These are phyloP conservation scores for Rhagoletis pomonella DNA, from an alignment of 1,140 invertebrate genomes.

Conservation along the genomic window DNA sequence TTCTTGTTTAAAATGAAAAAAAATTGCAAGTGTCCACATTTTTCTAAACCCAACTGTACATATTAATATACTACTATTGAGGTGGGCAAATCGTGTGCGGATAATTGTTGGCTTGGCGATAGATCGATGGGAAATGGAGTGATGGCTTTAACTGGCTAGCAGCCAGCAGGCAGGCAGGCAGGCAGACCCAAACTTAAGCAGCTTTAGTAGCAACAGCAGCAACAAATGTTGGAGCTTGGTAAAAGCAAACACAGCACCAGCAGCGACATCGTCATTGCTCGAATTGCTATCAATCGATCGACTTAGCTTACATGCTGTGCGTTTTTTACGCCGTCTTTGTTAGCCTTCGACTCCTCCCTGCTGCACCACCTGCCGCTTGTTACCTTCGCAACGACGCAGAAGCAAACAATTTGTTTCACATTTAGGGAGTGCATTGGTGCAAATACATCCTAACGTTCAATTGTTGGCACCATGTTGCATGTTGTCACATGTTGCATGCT, in stretches of 20 bases:
- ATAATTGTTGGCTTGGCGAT: constrained; percentile 34
- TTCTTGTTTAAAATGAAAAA: no score
- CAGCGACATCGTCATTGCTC: background rate
- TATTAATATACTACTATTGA: background rate
- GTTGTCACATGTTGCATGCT: constrained; percentile 50
- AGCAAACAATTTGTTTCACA: background rate
- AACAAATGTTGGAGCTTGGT: background rate
- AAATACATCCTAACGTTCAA: background rate
- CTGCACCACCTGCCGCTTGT: background rate
- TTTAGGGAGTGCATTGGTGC: constrained; percentile 36
- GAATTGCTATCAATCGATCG: constrained; percentile 35
- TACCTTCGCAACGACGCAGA: background rate
- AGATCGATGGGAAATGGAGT: constrained; percentile 47
- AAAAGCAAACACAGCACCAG: background rate
- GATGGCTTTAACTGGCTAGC: constrained; percentile 45
- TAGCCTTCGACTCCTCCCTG: background rate
- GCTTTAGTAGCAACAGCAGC: background rate
- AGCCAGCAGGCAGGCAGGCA: background rate
- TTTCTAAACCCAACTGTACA: background rate
- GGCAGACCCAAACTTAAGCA: background rate
- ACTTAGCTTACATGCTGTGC: background rate
- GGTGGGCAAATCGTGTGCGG: constrained; percentile 20
- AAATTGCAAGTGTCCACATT: no score
- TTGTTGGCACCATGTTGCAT: constrained; percentile 40
- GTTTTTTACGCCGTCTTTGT: background rate